Conservation (phyloP, 2,888 invertebrate genomes). For the Sycophila texana region DNA sequence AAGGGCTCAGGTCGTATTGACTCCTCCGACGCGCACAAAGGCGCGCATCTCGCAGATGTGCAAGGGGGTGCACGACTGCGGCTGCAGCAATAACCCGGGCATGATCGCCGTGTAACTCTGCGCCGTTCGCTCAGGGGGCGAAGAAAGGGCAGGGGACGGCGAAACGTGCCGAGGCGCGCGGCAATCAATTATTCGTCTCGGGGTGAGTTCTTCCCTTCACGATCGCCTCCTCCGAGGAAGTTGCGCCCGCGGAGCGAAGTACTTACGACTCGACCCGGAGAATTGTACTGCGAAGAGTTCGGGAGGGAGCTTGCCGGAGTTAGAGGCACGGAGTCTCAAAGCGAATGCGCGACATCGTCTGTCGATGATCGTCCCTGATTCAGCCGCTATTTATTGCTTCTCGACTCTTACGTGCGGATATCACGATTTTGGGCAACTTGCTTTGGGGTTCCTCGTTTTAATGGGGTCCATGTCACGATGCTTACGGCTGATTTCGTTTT, state of each 20-base stretch:
- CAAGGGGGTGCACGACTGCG: not conserved
- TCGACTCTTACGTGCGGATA: no score
- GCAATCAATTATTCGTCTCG: conserved; percentile 37
- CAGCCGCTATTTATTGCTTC: not conserved
- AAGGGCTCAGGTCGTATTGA: conserved; percentile 34
- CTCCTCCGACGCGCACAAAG: conserved; percentile 15
- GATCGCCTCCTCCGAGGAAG: not conserved
- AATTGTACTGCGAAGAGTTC: not conserved
- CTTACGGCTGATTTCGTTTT: no score
- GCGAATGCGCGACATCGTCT: no score
- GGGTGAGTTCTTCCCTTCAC: not conserved
- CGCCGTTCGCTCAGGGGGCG: no score
- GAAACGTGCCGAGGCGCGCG: conserved; percentile 24
- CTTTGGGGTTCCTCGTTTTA: no score
- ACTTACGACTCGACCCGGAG: not conserved
- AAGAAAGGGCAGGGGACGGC: not conserved
- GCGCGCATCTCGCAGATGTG: not conserved
- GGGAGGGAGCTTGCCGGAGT: no score
- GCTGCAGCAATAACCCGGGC: conserved; percentile 26
- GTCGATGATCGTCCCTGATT: not conserved
- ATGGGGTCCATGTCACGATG: no score
- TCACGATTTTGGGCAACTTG: no score
- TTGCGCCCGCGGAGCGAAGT: not conserved
- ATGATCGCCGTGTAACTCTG: not conserved
- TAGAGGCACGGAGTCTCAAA: no score